These are phyloP conservation scores for Nothura maculosa DNA, from an alignment of 2,797 vertebrate species.

Conservation along the genomic window DNA sequence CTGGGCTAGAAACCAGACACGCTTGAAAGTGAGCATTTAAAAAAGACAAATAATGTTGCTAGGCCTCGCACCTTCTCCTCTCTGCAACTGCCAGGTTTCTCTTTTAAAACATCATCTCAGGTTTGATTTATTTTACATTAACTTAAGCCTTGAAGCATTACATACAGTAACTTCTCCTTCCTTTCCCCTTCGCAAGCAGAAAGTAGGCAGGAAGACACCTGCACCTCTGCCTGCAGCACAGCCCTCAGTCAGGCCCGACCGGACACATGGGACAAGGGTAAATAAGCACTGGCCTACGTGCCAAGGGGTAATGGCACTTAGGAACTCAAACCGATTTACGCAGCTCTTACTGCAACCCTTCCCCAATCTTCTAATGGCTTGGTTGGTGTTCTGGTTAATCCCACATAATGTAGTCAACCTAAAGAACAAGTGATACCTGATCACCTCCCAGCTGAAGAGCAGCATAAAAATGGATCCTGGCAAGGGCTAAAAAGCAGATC, in stretches of 20 bases:
- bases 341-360: neutral
- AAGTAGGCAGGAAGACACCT: neutral
- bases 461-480: neutral
- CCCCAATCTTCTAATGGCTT: neutral
- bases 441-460: neutral
- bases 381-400: neutral
- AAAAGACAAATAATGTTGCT: conserved; percentile 75
- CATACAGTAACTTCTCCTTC: conserved; percentile 2
- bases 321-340: neutral
- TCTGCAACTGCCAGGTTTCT: conserved; percentile 35
- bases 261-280: neutral
- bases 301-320: neutral
- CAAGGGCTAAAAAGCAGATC: neutral
- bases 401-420: neutral
- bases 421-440: neutral
- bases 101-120: conserved; percentile 56
- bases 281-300: conserved; percentile 24
- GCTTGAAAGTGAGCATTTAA: conserved; percentile 76
- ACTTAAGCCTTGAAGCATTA: neutral
- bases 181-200: neutral
- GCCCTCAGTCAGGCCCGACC: neutral
- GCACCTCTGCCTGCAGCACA: neutral
- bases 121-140: conserved; percentile 61
- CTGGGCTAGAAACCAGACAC: conserved; percentile 75
- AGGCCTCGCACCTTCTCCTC: conserved; percentile 46